phyloP scores from a whole-genome alignment of 2,797 vertebrate genomes.

The Salmo trutta region DNA sequence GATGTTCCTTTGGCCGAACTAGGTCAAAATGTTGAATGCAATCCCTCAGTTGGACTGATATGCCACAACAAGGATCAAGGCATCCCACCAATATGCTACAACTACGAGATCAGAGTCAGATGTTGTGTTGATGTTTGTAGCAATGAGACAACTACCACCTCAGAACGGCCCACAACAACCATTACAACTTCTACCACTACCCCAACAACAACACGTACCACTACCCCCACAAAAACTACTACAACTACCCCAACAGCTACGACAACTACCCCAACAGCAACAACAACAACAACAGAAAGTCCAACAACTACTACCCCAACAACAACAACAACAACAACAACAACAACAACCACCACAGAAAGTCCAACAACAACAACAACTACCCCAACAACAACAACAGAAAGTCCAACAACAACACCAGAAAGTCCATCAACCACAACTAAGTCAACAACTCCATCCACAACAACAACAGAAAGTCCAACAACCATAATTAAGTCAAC shows the following conservation, averaged over 20 bases:
- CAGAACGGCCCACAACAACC: too few relatives aligned
- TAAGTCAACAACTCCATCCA: background rate
- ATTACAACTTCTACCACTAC: too few relatives aligned
- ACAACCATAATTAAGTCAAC: background rate
- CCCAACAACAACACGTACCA: too few relatives aligned
- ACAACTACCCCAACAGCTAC: too few relatives aligned
- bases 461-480: background rate
- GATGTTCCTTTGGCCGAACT: conserved; percentile 46
- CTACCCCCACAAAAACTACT: too few relatives aligned
- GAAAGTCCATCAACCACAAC: background rate
- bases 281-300: too few relatives aligned
- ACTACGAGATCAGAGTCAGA: conserved; percentile 72
- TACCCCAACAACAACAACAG: too few relatives aligned
- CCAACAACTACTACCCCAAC: background rate
- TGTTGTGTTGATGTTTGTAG: conserved; percentile 57
- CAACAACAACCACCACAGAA: too few relatives aligned
- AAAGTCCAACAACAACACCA: background rate
- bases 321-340: background rate
- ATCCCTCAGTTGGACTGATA: conserved; percentile 58
- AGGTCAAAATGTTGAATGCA: conserved; percentile 71
- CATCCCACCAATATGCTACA: conserved; percentile 56
- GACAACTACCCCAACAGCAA: too few relatives aligned
- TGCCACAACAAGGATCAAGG: conserved; percentile 63
- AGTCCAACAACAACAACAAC: too few relatives aligned
- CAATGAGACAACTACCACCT: background rate